Conservation (phyloP, 2,797 vertebrate species). For the Potorous gilbertii region DNA sequence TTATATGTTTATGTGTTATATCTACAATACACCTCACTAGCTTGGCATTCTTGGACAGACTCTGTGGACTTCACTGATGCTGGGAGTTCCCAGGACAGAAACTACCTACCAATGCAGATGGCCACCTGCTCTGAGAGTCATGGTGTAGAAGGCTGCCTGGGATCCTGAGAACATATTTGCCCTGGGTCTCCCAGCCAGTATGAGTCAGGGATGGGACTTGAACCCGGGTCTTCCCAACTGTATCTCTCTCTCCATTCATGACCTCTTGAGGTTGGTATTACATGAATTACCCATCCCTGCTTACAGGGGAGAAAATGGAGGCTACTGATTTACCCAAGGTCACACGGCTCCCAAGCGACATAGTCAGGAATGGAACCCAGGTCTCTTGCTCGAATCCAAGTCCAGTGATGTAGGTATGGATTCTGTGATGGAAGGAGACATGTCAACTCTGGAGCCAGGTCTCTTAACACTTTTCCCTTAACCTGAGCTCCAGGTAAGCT, state of each 20-base stretch:
- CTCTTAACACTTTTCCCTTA: no score
- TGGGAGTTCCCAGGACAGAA: neutral
- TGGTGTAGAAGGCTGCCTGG: neutral
- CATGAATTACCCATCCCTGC: neutral
- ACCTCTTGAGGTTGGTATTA: neutral
- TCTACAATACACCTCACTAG: neutral
- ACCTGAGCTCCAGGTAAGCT: neutral
- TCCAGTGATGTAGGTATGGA: neutral
- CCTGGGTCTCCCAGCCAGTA: no score
- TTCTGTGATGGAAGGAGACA: neutral
- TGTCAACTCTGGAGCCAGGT: no score
- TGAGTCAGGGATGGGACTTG: neutral
- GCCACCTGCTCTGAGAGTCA: neutral
- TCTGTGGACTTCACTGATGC: neutral
- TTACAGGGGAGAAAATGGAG: neutral
- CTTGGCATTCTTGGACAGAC: neutral
- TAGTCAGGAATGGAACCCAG: neutral
- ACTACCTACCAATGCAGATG: neutral
- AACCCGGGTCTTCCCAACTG: neutral
- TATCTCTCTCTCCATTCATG: neutral
- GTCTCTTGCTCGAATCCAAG: neutral
- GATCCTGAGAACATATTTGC: neutral
- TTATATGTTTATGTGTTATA: neutral
- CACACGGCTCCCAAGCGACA: neutral
- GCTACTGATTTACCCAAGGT: neutral